A percentile compares a stretch with the other conserved stretches of the same genome.
phyloP scores from a whole-genome alignment of 2,888 invertebrate genomes.

The Fissipunctia ypsillon region DNA sequence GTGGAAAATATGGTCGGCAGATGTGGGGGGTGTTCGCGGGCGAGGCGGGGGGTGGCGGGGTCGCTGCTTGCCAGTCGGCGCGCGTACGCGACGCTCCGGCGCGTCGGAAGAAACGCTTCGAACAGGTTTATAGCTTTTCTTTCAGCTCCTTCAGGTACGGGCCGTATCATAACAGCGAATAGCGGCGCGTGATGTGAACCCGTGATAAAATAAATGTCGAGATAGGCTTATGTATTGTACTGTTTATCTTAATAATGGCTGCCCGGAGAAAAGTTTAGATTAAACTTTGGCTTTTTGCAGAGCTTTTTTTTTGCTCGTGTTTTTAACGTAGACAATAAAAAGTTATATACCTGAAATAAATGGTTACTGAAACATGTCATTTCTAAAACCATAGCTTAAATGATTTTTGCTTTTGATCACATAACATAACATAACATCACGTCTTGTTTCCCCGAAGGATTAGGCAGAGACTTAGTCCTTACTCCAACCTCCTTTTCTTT shows the following conservation, averaged over 20 bases:
- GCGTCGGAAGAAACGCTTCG: constrained; percentile 89
- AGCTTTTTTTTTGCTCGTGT: constrained; percentile 69
- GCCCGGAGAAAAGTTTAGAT: constrained; percentile 89
- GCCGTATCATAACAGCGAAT: constrained; percentile 91
- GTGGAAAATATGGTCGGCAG: constrained; percentile 91
- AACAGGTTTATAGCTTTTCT: constrained; percentile 91
- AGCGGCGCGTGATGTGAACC: constrained; percentile 91
- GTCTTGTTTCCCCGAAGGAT: too few species aligned
- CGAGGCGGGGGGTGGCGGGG: constrained; percentile 64
- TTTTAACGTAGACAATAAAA: constrained; percentile 66
- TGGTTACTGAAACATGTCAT: background rate
- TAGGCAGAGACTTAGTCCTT: too few species aligned
- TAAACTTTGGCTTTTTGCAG: constrained; percentile 83
- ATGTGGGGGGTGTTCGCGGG: constrained; percentile 84
- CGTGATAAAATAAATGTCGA: constrained; percentile 91
- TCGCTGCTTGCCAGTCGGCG: constrained; percentile 84
- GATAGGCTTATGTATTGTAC: constrained; percentile 91
- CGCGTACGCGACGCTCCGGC: constrained; percentile 89
- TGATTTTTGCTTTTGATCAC: too few species aligned
- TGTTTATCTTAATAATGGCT: constrained; percentile 91
- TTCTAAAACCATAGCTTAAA: background rate
- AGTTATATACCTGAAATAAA: constrained; percentile 16
- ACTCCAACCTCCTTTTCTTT: too few species aligned
- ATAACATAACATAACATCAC: too few species aligned
- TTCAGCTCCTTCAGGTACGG: constrained; percentile 90